phyloP scores from a whole-genome alignment of 2,113 vertebrate genomes.

The Zapornia atra region DNA sequence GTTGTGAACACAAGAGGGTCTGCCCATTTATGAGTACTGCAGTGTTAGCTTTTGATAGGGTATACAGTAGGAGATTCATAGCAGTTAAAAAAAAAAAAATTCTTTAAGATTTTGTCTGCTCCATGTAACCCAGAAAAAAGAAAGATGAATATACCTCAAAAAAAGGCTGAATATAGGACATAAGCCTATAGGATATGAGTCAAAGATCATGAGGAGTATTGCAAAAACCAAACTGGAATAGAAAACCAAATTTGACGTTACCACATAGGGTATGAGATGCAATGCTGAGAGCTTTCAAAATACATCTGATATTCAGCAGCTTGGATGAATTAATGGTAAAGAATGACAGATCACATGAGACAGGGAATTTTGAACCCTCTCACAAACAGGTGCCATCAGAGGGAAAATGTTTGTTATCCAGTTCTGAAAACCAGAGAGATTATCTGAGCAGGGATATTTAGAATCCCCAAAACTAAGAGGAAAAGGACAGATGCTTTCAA shows the following conservation, averaged over 20 bases:
- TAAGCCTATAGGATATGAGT: neutral
- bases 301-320: neutral
- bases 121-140: neutral
- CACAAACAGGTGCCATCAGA: neutral
- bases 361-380: neutral
- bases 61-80: neutral
- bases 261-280: fast-evolving
- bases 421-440: neutral
- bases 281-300: neutral
- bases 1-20: neutral
- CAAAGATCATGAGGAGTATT: neutral
- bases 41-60: neutral
- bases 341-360: neutral
- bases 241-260: neutral
- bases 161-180: neutral
- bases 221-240: neutral
- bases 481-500: neutral
- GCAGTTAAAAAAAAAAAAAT: neutral
- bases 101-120: neutral
- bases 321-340: neutral
- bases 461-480: neutral
- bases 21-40: neutral
- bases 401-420: neutral
- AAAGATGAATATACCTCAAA: neutral
- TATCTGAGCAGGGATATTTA: neutral